Evolutionary conservation across 2,797 vertebrate genomes (phyloP).

Genomic region (Scyliorhinus canicula): DNA sequence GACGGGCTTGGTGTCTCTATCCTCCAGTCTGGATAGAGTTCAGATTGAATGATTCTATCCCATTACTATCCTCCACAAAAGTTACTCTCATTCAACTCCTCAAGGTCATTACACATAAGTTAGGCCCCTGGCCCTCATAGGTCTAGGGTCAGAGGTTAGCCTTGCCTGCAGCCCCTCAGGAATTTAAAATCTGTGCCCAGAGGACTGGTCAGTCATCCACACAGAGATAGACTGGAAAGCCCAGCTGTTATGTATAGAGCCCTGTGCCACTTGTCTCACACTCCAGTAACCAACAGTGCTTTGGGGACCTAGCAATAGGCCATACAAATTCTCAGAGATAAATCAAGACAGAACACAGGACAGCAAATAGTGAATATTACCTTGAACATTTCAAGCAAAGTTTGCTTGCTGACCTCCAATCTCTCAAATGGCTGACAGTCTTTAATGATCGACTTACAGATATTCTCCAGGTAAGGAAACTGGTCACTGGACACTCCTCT

Average conservation of each 20-base stretch:
- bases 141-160: neutral
- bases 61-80: neutral
- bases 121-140: neutral
- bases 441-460: conserved; percentile 76
- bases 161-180: neutral
- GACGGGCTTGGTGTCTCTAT: neutral
- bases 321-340: neutral
- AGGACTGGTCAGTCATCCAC: neutral
- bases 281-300: neutral
- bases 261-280: neutral
- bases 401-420: conserved; percentile 81
- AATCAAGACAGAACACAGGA: neutral
- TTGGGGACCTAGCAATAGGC: neutral
- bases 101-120: neutral
- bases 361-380: conserved; percentile 55
- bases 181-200: neutral
- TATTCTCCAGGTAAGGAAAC: conserved; percentile 69
- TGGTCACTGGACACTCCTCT: conserved; percentile 80
- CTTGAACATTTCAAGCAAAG: conserved; percentile 87
- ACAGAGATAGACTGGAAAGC: neutral
- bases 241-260: neutral
- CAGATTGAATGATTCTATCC: neutral
- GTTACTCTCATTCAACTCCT: neutral
- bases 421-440: conserved; percentile 90
- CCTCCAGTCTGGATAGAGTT: neutral